Conservation (phyloP, 2,888 invertebrate genomes). For the Gandaritis pyraliata region DNA sequence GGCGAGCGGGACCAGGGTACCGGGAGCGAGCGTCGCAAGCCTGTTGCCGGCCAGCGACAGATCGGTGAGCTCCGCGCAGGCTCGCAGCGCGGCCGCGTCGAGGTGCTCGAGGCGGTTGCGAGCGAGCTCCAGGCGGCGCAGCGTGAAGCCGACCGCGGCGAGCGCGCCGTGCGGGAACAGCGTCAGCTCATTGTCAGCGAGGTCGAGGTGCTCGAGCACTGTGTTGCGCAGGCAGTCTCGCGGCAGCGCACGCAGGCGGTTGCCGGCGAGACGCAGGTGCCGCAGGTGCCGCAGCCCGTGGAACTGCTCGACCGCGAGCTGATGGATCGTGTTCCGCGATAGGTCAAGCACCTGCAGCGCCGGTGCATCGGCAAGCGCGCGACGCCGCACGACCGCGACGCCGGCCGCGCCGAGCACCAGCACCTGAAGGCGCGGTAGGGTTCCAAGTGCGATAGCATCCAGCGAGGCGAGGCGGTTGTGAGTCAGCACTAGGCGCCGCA, state of each 20-base stretch:
- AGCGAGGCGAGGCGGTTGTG: slow-evolving; percentile 79
- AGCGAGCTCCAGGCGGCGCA: slow-evolving; percentile 89
- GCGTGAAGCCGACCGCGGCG: slow-evolving; percentile 89
- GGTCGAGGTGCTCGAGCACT: slow-evolving; percentile 89
- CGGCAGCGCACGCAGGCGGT: slow-evolving; percentile 88
- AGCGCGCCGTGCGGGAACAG: slow-evolving; percentile 89
- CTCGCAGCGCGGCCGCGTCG: slow-evolving; percentile 90
- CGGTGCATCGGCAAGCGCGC: slow-evolving; percentile 85
- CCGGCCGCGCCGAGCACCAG: slow-evolving; percentile 87
- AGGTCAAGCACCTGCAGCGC: slow-evolving; percentile 60
- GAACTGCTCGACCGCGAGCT: slow-evolving; percentile 63
- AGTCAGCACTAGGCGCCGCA: slow-evolving; percentile 77
- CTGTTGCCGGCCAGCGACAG: slow-evolving; percentile 90
- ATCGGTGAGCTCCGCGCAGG: slow-evolving; percentile 87
- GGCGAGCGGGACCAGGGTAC: slow-evolving; percentile 90
- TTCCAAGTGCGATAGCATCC: slow-evolving; percentile 71
- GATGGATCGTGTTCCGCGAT: slow-evolving; percentile 55
- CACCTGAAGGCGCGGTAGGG: slow-evolving; percentile 53
- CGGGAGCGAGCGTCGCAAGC: slow-evolving; percentile 91
- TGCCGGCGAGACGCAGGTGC: slow-evolving; percentile 87
- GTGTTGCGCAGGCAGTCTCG: slow-evolving; percentile 90
- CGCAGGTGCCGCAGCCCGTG: slow-evolving; percentile 86
- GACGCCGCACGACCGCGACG: slow-evolving; percentile 86
- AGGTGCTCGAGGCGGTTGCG: slow-evolving; percentile 91
- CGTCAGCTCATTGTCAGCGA: slow-evolving; percentile 88